Evolutionary conservation across 1,140 invertebrate species (phyloP), one percentile per base, ranked within the genome.

Genomic region (Lordiphosa collinella): DNA sequence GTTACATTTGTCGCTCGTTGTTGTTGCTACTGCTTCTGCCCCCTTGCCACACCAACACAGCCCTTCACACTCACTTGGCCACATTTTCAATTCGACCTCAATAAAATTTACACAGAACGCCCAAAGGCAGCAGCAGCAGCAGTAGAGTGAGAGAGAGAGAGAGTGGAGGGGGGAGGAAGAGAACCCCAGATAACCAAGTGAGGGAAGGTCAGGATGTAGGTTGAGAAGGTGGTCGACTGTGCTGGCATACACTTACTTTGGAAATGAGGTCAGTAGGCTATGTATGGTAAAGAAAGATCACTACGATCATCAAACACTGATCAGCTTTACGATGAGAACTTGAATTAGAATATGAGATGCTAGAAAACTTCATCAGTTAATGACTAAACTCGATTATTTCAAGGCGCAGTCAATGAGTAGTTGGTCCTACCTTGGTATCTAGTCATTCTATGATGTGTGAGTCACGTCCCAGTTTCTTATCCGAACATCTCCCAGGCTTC

Each of bases 31-130:
- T 35, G 8, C 35, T 37, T 16, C 46, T 50, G 31, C 7, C 18
- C 36, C 47, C 38, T 43, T 14, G 14, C 37, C 16, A 11, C 11
- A 6, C 31, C 14, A 2, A 6, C 13, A 1, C 13, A 1, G 1
- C 31, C 40, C 25, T 40, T 12, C 31, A 16, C 14, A 58, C 53
- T 54, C 41, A 66, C 58, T 76, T 71, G 55, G 67, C 78, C 71
- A 84, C 72, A 76, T 84, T 84, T 82, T 84, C 78, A 84, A 84
- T 82, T 82, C 78, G 72, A 84, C 78, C 78, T 82, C 72, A 76
- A 82, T 84, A 82, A 84, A 84, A 82, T 84, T 72, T 84, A 73
- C 56, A 71, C 68, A 62, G 44, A 44, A 25, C 54, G 46, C 25
- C 36, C 41, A 47, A 63, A 40, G 36, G 52, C 31, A 38, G 48